These are phyloP conservation scores for Oithona nana DNA, from an alignment of 2,888 invertebrate species.

Conservation along the genomic window DNA sequence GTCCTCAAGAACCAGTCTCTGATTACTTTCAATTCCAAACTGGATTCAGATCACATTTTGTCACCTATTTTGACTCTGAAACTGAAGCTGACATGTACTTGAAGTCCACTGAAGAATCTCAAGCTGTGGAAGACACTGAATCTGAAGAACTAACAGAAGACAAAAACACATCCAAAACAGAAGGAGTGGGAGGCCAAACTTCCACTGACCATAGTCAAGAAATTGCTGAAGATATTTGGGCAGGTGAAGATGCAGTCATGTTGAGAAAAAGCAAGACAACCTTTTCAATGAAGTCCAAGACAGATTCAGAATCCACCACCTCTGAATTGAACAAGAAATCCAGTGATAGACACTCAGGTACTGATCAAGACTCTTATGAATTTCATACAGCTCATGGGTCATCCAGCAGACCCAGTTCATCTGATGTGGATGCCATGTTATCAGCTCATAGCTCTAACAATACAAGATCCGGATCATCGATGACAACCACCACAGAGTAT, in stretches of 20 bases:
- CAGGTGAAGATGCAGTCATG: background rate
- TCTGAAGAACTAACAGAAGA: background rate
- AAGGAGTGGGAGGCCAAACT: no score
- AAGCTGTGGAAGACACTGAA: background rate
- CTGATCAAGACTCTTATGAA: conserved; percentile 53
- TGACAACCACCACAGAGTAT: conserved; percentile 49
- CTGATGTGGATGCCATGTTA: conserved; percentile 59
- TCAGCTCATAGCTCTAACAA: conserved; percentile 22
- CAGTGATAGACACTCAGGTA: conserved; percentile 53
- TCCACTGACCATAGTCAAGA: background rate
- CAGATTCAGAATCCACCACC: background rate
- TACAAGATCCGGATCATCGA: conserved; percentile 24
- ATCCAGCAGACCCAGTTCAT: conserved; percentile 58
- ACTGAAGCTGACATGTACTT: background rate
- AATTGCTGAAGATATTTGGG: conserved; percentile 1
- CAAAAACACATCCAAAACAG: background rate
- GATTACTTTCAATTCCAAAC: background rate
- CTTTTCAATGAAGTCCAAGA: background rate
- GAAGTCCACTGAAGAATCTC: background rate
- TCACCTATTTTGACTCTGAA: background rate
- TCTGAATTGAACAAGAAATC: conserved; percentile 27
- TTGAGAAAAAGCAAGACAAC: background rate
- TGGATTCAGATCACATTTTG: background rate
- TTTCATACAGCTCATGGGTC: background rate
- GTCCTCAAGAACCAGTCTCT: background rate